A percentile compares a stretch with the other conserved stretches of the same genome.
These are phyloP conservation scores for Forbesichthys papilliferus DNA, from an alignment of 2,113 vertebrate species.

Conservation along the genomic window DNA sequence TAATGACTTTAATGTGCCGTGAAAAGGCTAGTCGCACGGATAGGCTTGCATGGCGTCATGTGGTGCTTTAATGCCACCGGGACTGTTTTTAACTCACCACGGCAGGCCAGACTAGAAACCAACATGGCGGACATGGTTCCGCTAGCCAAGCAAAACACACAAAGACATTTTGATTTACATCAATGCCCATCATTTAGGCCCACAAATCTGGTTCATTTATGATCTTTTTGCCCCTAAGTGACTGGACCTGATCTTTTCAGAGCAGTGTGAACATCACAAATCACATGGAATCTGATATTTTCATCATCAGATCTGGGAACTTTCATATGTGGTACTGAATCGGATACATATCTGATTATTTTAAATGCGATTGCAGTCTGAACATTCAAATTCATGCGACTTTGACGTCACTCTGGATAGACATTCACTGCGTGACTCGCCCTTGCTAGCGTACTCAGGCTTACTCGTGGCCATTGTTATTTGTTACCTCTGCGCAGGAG, in stretches of 20 bases:
- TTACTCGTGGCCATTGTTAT: too few relatives aligned
- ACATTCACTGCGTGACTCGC: too few relatives aligned
- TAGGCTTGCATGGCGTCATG: constrained; percentile 15
- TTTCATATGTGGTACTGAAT: too few relatives aligned
- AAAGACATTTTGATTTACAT: background rate
- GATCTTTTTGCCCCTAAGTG: too few relatives aligned
- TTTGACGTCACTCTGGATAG: too few relatives aligned
- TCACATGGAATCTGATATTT: background rate
- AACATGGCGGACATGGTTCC: background rate
- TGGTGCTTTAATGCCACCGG: constrained; percentile 42
- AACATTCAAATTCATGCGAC: too few relatives aligned
- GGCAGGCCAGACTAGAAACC: constrained; percentile 33
- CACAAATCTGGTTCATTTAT: background rate
- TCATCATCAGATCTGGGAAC: too few relatives aligned
- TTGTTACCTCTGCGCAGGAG: too few relatives aligned
- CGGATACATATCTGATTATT: too few relatives aligned
- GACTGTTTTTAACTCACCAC: constrained; percentile 29
- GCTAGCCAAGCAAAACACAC: background rate
- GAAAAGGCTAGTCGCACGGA: constrained; percentile 55
- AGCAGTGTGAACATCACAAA: background rate
- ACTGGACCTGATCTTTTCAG: too few relatives aligned
- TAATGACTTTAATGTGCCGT: constrained; percentile 62
- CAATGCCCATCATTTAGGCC: background rate
- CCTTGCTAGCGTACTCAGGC: too few relatives aligned
- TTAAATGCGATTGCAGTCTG: too few relatives aligned